Evolutionary conservation across 1,140 invertebrate species (phyloP).

Genomic region (Drosophila triauraria): DNA sequence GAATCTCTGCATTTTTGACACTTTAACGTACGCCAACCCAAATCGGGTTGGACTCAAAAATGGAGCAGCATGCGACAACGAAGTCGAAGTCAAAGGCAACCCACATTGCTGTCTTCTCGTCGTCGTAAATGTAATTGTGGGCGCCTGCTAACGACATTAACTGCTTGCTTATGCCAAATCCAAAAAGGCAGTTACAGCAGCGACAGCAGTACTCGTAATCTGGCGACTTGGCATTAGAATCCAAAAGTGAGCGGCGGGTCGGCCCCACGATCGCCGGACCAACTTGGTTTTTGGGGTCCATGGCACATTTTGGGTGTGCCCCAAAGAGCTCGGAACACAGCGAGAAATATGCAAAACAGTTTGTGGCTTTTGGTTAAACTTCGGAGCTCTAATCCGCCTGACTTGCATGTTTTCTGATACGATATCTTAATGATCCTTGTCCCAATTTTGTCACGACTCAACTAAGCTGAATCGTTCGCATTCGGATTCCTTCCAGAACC

Average conservation of each 20-base stretch:
- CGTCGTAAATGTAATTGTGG: slow-evolving; percentile 35
- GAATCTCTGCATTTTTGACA: neutral
- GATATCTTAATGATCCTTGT: slow-evolving; percentile 41
- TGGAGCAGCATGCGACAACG: slow-evolving; percentile 14
- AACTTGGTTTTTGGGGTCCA: slow-evolving; percentile 8
- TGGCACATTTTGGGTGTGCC: slow-evolving; percentile 66
- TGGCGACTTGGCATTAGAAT: slow-evolving; percentile 57
- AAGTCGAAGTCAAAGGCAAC: slow-evolving; percentile 2
- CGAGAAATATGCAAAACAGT: slow-evolving; percentile 33
- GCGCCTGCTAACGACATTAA: slow-evolving; percentile 35
- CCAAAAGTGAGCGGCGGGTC: slow-evolving; percentile 67
- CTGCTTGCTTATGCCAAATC: slow-evolving; percentile 7
- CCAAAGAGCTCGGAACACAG: slow-evolving; percentile 14
- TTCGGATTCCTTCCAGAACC: neutral
- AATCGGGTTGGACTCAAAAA: slow-evolving; percentile 12
- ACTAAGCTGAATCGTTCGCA: slow-evolving; percentile 8
- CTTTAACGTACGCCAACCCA: neutral
- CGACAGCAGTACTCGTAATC: slow-evolving; percentile 19
- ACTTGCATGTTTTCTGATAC: slow-evolving; percentile 29
- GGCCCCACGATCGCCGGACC: slow-evolving; percentile 22
- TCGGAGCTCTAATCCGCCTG: slow-evolving; percentile 5
- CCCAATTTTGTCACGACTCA: slow-evolving; percentile 14
- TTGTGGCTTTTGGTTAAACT: slow-evolving; percentile 5
- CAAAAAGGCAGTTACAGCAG: slow-evolving; percentile 19
- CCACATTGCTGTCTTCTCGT: slow-evolving; percentile 1